Conservation (phyloP, 1,140 invertebrate genomes). For the Zophobas morio region DNA sequence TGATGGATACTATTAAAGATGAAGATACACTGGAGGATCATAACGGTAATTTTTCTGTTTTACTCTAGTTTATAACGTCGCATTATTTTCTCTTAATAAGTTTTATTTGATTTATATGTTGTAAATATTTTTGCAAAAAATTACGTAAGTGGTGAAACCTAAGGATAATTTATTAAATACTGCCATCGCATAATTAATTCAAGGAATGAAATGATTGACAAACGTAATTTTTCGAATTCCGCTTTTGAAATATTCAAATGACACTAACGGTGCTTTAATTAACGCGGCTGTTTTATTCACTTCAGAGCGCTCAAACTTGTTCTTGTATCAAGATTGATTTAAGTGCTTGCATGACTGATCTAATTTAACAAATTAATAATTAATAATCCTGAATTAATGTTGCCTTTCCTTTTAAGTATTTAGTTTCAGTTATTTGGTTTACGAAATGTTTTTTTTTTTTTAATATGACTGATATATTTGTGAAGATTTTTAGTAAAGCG, state of each 20-base stretch:
- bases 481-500: too few relatives aligned
- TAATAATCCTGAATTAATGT: slow-evolving; percentile 13
- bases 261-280: slow-evolving; percentile 40
- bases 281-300: slow-evolving; percentile 15
- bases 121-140: too few relatives aligned
- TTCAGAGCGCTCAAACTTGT: slow-evolving; percentile 15
- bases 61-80: too few relatives aligned
- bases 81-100: too few relatives aligned
- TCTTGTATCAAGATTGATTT: slow-evolving; percentile 36
- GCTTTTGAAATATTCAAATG: slow-evolving; percentile 30
- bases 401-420: slow-evolving; percentile 8
- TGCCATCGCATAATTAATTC: too few relatives aligned
- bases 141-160: too few relatives aligned
- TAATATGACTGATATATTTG: neutral
- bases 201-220: too few relatives aligned
- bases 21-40: slow-evolving; percentile 28
- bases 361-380: slow-evolving; percentile 43
- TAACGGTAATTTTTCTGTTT: slow-evolving; percentile 15
- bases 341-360: slow-evolving; percentile 34
- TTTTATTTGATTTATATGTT: too few relatives aligned
- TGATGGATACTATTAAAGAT: slow-evolving; percentile 40
- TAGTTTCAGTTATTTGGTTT: neutral
- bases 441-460: neutral
- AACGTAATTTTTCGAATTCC: slow-evolving; percentile 23
- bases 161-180: too few relatives aligned